Base-by-base conservation (phyloP, 1,140 invertebrate genomes). In the Habropoda laboriosa region DNA sequence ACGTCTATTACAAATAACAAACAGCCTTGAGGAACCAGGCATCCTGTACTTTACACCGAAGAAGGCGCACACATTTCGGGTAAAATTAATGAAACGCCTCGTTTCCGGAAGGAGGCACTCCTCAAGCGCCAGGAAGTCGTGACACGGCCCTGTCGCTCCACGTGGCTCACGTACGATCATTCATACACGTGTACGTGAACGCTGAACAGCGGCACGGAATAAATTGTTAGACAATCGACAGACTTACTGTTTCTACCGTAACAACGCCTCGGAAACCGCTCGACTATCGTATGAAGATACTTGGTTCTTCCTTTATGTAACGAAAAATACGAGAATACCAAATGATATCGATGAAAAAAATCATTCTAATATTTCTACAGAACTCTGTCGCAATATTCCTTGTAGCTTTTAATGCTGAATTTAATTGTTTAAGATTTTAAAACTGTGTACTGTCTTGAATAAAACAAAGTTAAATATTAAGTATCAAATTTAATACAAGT, bases 141-240 rank as follows among this genome's bases (percentile, higher is more conserved):
- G 74, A 75, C 68, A 75, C 70, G 71, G 61, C 21, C 68, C 63
- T 81, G 73, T 40, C 70, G 63, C 70, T 84, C 67, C 85, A 86
- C 88, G 86, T 88, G 81, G 68, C 74, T 84, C 81, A 84, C 82
- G 85, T 81, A 83, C 79, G 55, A 35, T n/a, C 61, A 66, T 73
- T 61, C 66, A 64, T 85, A 75, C 80, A 71, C 67, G 73, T 80
- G 68, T 32, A 66, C 40, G 30, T 67, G 73, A 51, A 79, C 72
- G 13, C 10, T 45, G 42, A 1, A 45, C 42, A 35, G 16, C 12
- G 2, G 7, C 3, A 57, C 40, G 13, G 24, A 38, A 38, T 60
- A 21, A 18, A 42, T 32, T 71, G 30, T 71, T 58, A 42, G 21
- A 49, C 42, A 61, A 51, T 61, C 42, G 32, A 27, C 40, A 72